Evolutionary conservation across 2,113 vertebrate species (phyloP).

Genomic region (Amia ocellicauda): DNA sequence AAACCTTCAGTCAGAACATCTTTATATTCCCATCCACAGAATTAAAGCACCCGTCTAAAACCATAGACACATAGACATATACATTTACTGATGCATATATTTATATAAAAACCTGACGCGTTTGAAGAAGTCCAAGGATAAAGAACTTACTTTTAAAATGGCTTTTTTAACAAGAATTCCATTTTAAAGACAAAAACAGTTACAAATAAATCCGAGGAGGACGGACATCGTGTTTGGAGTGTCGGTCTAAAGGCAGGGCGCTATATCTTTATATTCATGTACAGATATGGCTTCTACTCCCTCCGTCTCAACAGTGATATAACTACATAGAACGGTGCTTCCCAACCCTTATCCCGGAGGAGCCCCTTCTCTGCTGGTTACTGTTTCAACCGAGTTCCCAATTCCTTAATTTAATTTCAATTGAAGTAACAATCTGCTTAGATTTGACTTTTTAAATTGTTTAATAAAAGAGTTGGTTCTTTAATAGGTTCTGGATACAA

Average conservation of each 20-base stretch:
- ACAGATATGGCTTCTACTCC: conserved; percentile 39
- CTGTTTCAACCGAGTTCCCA: no score
- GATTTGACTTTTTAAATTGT: no score
- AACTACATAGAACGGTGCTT: not conserved
- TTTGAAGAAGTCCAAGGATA: conserved; percentile 58
- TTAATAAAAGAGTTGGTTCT: no score
- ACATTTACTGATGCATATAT: conserved; percentile 51
- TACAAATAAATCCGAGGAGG: conserved; percentile 34
- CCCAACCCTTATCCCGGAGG: no score
- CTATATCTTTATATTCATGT: conserved; percentile 30
- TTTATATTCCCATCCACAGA: conserved; percentile 45
- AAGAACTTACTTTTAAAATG: conserved; percentile 51
- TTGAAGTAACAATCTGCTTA: no score
- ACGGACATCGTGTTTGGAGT: conserved; percentile 25
- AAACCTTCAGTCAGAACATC: conserved; percentile 32
- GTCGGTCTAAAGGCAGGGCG: conserved; percentile 25
- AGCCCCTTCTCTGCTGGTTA: no score
- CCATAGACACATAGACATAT: conserved; percentile 47
- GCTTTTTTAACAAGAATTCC: conserved; percentile 35
- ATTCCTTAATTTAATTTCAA: no score
- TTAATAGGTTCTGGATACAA: not conserved
- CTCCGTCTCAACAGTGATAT: not conserved
- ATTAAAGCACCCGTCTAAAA: conserved; percentile 48
- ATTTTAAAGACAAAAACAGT: conserved; percentile 26
- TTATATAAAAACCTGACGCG: conserved; percentile 66